Conservation (phyloP, 2,888 invertebrate species). For the Drosophila diplacantha region DNA sequence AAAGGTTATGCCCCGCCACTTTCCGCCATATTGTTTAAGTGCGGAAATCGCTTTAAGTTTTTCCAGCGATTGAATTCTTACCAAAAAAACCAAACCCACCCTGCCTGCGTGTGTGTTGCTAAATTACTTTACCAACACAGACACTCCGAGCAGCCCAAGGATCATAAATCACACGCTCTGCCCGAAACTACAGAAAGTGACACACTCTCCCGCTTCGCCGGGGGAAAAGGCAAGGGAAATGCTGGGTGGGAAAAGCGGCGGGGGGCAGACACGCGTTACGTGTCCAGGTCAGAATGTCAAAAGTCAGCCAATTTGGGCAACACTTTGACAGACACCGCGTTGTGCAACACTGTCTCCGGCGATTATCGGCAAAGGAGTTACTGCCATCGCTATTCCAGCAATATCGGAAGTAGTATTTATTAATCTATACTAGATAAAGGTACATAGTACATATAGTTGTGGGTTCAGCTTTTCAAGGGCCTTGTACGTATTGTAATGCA, state of each 20-base stretch:
- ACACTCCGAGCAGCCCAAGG: slow-evolving; percentile 30
- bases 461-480: neutral
- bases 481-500: too few relatives aligned
- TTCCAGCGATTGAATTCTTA: slow-evolving; percentile 42
- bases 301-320: slow-evolving; percentile 68
- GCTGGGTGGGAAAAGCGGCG: neutral
- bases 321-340: slow-evolving; percentile 65
- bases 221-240: neutral
- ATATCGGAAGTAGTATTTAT: neutral
- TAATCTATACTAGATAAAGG: too few relatives aligned
- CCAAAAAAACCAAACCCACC: neutral
- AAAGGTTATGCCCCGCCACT: slow-evolving; percentile 1
- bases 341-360: slow-evolving; percentile 24
- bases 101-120: slow-evolving; percentile 36
- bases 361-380: slow-evolving; percentile 17
- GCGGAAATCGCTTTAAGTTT: slow-evolving; percentile 38
- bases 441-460: neutral
- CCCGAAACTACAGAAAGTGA: slow-evolving; percentile 35
- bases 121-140: slow-evolving; percentile 53
- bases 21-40: slow-evolving; percentile 30
- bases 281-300: slow-evolving; percentile 70
- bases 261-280: slow-evolving; percentile 50
- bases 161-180: slow-evolving; percentile 65
- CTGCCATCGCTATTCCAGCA: neutral
- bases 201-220: slow-evolving; percentile 15